A percentile compares a stretch with the other conserved stretches of the same genome.
These are phyloP conservation scores for Gopherus evgoodei DNA, from an alignment of 2,113 vertebrate genomes.

Conservation along the genomic window DNA sequence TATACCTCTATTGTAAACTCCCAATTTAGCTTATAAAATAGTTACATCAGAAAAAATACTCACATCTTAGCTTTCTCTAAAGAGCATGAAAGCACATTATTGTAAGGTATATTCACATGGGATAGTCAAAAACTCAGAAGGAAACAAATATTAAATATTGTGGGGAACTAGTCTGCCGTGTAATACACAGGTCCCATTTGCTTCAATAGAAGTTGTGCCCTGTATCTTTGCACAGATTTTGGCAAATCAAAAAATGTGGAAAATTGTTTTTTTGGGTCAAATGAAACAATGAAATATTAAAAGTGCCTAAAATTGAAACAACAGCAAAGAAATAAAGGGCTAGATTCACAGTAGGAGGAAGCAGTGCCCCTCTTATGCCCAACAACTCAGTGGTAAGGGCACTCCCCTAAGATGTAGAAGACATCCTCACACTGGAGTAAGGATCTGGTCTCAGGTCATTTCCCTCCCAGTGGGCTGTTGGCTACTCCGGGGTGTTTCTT, in stretches of 20 bases:
- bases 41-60: neutral
- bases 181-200: neutral
- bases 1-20: neutral
- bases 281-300: neutral
- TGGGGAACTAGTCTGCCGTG: neutral
- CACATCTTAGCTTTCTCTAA: neutral
- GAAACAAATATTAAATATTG: neutral
- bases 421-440: neutral
- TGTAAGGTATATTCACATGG: neutral
- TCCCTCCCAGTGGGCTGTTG: neutral
- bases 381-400: neutral
- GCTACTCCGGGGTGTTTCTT: neutral
- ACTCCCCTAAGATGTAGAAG: neutral
- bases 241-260: neutral
- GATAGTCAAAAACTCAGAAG: neutral
- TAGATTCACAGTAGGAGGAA: neutral
- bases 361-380: neutral
- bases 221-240: neutral
- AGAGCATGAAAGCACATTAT: neutral
- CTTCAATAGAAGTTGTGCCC: neutral
- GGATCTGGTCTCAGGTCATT: neutral
- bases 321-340: neutral
- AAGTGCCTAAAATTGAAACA: too few species aligned
- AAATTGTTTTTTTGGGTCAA: neutral
- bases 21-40: neutral